A percentile compares a stretch with the other conserved stretches of the same genome.
Evolutionary conservation across 2,113 vertebrate species (phyloP).

Genomic region (Oxyruncus cristatus): DNA sequence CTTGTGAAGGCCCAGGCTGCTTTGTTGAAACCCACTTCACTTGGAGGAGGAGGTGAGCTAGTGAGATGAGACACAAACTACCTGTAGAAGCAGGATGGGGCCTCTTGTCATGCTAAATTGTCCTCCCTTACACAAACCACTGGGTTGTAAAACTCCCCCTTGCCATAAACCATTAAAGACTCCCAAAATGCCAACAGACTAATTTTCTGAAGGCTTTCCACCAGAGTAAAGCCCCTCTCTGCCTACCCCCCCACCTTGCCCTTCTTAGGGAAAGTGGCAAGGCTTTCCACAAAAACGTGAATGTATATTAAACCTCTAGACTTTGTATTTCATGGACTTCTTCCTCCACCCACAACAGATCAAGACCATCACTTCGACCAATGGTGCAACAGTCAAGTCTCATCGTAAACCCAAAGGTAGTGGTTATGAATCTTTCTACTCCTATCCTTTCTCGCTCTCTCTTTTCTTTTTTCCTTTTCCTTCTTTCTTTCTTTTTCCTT

Average conservation of each 20-base stretch:
- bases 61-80: neutral
- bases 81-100: neutral
- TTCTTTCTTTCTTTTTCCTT: too few relatives aligned
- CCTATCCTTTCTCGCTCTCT: too few relatives aligned
- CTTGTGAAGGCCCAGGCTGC: neutral
- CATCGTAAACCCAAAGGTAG: neutral
- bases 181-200: neutral
- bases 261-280: neutral
- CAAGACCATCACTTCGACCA: neutral
- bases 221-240: neutral
- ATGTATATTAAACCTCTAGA: rapidly evolving
- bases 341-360: neutral
- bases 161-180: neutral
- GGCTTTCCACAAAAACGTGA: neutral
- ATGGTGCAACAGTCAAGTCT: neutral
- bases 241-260: too few relatives aligned
- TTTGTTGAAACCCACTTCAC: neutral
- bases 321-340: rapidly evolving
- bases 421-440: neutral
- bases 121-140: neutral
- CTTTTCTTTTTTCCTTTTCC: too few relatives aligned
- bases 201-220: neutral
- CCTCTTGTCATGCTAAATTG: neutral
- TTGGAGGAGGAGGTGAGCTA: neutral
- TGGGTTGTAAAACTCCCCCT: neutral